A percentile compares a stretch with the other conserved stretches of the same genome.
These are phyloP conservation scores for Rhabdornis inornatus DNA, from an alignment of 2,113 vertebrate species.

Conservation along the genomic window DNA sequence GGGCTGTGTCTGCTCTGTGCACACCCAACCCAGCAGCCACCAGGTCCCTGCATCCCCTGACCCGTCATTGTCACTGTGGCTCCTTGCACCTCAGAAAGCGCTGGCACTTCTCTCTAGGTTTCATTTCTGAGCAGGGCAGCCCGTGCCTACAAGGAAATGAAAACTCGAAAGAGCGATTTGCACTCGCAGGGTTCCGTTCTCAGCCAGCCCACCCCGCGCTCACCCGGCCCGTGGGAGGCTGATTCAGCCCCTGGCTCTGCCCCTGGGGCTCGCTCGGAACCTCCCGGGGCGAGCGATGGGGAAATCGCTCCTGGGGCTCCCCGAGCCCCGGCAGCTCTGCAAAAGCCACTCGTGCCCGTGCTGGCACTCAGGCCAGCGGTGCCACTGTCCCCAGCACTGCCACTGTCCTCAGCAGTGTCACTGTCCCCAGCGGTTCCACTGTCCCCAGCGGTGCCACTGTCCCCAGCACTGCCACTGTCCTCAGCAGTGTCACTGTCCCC, in stretches of 20 bases:
- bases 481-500: fast-evolving
- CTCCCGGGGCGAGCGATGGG: fast-evolving
- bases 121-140: slow-evolving; percentile 48
- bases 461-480: neutral
- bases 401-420: too few species aligned
- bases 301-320: neutral
- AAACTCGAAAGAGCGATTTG: slow-evolving; percentile 34
- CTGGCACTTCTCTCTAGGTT: neutral
- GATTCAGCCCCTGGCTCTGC: neutral
- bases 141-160: slow-evolving; percentile 42
- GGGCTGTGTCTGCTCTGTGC: neutral
- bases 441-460: too few species aligned
- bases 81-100: neutral
- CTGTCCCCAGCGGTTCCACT: too few species aligned
- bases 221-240: neutral
- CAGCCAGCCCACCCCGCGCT: neutral
- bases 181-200: neutral
- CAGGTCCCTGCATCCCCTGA: too few species aligned
- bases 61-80: fast-evolving
- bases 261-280: neutral
- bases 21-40: too few species aligned
- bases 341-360: fast-evolving
- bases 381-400: too few species aligned
- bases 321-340: neutral
- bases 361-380: neutral